Evolutionary conservation across 2,888 invertebrate genomes (phyloP).

Genomic region (Agrotis exclamationis): DNA sequence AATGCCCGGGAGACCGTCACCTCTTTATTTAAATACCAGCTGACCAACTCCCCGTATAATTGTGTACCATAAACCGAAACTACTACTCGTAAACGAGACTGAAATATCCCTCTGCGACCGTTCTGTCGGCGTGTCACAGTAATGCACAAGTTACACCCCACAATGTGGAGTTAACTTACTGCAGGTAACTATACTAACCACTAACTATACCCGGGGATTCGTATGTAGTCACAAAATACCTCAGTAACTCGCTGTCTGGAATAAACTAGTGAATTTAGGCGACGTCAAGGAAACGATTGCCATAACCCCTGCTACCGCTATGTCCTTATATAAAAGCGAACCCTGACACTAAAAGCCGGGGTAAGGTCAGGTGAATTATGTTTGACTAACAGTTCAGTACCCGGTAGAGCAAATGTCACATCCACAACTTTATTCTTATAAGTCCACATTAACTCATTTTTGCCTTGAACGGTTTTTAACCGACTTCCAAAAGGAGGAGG

Average conservation of each 20-base stretch:
- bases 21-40: conserved; percentile 55
- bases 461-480: neutral
- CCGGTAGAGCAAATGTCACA: conserved; percentile 34
- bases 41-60: conserved; percentile 62
- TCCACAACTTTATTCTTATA: conserved; percentile 20
- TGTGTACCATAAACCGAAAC: conserved; percentile 74
- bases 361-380: conserved; percentile 47
- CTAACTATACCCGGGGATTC: conserved; percentile 29
- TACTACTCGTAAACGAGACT: conserved; percentile 74
- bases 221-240: conserved; percentile 39
- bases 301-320: conserved; percentile 33
- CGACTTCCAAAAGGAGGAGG: too few relatives aligned
- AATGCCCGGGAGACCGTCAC: conserved; percentile 27
- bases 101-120: conserved; percentile 60
- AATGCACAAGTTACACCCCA: conserved; percentile 46
- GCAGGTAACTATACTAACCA: conserved; percentile 22
- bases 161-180: conserved; percentile 40
- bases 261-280: conserved; percentile 48
- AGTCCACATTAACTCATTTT: conserved; percentile 1
- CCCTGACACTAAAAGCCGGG: conserved; percentile 34
- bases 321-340: conserved; percentile 47
- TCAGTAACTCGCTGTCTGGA: conserved; percentile 30
- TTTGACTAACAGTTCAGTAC: conserved; percentile 19
- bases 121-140: conserved; percentile 43
- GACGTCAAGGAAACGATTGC: conserved; percentile 45